These are phyloP conservation scores for Chrysocyon brachyurus DNA, from an alignment of 2,797 vertebrate genomes.

Conservation along the genomic window DNA sequence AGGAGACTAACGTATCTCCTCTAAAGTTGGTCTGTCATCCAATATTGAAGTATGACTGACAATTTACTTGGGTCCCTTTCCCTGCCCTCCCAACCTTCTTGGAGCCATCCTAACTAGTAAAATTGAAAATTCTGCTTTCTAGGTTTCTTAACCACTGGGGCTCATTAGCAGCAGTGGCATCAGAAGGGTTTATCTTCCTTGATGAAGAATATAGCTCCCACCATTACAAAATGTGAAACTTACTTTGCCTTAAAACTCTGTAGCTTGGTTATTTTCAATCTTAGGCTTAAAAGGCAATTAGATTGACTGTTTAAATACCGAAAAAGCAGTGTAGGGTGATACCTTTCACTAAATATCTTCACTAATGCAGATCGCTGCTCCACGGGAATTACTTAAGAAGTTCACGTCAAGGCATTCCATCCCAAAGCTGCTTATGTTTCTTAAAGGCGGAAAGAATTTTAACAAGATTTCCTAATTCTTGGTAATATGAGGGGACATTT, in stretches of 20 bases:
- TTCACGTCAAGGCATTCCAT: slow-evolving; percentile 86
- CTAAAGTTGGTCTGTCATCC: not conserved
- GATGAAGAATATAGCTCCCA: not conserved
- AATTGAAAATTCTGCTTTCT: slow-evolving; percentile 48
- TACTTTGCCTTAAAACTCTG: slow-evolving; percentile 78
- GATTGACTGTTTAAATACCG: slow-evolving; percentile 81
- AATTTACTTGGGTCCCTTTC: slow-evolving; percentile 59
- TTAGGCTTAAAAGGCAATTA: slow-evolving; percentile 81
- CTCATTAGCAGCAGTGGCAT: slow-evolving; percentile 51
- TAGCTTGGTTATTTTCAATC: slow-evolving; percentile 75
- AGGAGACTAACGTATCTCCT: not conserved
- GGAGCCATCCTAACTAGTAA: not conserved
- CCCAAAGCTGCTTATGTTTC: slow-evolving; percentile 89
- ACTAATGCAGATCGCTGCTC: slow-evolving; percentile 86
- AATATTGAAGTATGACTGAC: slow-evolving; percentile 19
- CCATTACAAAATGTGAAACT: slow-evolving; percentile 67
- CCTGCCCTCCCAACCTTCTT: slow-evolving; percentile 57
- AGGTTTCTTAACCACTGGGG: slow-evolving; percentile 24
- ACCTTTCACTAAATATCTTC: slow-evolving; percentile 87
- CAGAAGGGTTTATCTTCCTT: slow-evolving; percentile 62
- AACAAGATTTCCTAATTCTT: slow-evolving; percentile 88
- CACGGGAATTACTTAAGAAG: slow-evolving; percentile 86
- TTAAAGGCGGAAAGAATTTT: slow-evolving; percentile 88
- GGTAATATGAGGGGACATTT: slow-evolving; percentile 85
- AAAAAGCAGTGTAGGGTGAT: slow-evolving; percentile 83